phyloP scores from a whole-genome alignment of 2,797 vertebrate species.

The Morus bassanus region DNA sequence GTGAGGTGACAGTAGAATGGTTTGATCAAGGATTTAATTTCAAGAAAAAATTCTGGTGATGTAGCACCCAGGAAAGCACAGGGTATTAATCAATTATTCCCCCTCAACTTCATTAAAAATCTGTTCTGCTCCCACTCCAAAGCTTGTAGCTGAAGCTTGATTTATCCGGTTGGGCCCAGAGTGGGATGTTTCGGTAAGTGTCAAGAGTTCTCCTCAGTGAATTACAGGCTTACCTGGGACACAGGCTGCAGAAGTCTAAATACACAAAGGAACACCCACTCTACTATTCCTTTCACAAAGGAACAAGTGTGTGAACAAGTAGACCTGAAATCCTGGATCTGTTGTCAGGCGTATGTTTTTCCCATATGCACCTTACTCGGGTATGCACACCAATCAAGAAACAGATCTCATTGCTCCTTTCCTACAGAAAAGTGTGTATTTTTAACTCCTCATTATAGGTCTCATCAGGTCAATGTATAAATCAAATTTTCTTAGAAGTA shows the following conservation, averaged over 20 bases:
- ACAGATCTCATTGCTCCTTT: neutral
- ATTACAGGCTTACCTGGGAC: neutral
- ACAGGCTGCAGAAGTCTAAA: neutral
- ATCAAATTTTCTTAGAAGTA: neutral
- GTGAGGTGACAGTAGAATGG: neutral
- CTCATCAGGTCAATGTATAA: neutral
- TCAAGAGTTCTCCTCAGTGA: neutral
- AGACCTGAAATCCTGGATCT: neutral
- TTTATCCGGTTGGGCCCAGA: neutral
- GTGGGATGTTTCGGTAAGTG: neutral
- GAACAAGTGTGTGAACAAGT: neutral
- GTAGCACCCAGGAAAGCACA: neutral
- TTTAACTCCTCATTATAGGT: neutral
- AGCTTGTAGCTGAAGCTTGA: neutral
- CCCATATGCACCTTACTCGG: neutral
- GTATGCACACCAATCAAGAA: fast-evolving
- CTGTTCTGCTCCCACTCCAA: neutral
- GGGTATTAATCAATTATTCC: neutral
- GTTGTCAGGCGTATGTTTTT: neutral
- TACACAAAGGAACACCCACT: neutral
- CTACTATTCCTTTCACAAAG: neutral
- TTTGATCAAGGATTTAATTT: neutral
- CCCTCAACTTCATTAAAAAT: neutral
- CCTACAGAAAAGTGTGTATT: neutral
- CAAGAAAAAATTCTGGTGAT: neutral